Conservation (phyloP, 2,113 vertebrate species). For the Tamias sibiricus region DNA sequence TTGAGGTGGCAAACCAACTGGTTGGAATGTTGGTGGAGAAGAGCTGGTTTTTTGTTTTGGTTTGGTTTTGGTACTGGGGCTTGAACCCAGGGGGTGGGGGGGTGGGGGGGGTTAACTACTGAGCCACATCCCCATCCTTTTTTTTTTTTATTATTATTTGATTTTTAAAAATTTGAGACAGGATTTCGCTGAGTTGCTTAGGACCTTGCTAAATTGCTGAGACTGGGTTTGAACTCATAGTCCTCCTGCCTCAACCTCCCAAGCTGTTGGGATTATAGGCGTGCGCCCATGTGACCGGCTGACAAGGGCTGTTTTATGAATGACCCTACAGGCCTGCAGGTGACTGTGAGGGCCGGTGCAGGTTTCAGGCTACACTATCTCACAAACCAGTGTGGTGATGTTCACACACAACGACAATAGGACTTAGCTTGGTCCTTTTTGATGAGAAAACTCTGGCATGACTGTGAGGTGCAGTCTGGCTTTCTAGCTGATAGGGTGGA, state of each 20-base stretch:
- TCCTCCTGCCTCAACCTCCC: too few species aligned
- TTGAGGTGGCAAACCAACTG: not conserved
- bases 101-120: too few species aligned
- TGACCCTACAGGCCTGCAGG: not conserved
- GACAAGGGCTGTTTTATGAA: not conserved
- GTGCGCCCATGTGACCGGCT: too few species aligned
- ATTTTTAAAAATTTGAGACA: too few species aligned
- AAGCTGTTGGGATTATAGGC: too few species aligned
- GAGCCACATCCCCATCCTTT: too few species aligned
- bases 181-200: too few species aligned
- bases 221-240: too few species aligned
- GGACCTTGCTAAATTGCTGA: too few species aligned
- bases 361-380: not conserved
- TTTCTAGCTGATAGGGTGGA: not conserved
- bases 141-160: too few species aligned
- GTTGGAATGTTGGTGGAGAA: not conserved
- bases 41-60: not conserved
- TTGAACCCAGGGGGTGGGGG: too few species aligned
- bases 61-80: too few species aligned
- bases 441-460: not conserved
- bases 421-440: not conserved
- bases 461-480: not conserved
- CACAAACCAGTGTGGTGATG: fast-evolving
- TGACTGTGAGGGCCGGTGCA: not conserved
- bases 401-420: fast-evolving